A percentile compares a stretch with the other conserved stretches of the same genome.
Conservation (phyloP, 2,113 vertebrate genomes). For the Oplegnathus fasciatus region DNA sequence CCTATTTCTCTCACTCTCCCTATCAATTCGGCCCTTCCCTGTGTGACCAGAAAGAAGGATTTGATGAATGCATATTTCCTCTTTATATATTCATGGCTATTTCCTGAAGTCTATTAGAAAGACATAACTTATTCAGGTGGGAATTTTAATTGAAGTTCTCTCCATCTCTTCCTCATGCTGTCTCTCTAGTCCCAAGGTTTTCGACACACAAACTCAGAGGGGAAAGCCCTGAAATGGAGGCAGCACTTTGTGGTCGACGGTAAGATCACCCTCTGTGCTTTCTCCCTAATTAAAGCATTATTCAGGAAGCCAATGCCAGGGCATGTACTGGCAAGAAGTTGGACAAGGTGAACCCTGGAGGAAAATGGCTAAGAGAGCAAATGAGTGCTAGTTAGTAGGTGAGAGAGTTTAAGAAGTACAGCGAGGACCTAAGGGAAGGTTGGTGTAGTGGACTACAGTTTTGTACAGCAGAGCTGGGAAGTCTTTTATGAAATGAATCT, state of each 20-base stretch:
- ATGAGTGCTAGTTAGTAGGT: conserved; percentile 34
- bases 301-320: conserved; percentile 20
- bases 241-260: conserved; percentile 5
- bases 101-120: conserved; percentile 60
- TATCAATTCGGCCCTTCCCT: conserved; percentile 5
- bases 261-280: conserved; percentile 17
- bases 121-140: conserved; percentile 47
- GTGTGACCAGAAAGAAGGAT: conserved; percentile 52
- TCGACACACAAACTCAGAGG: neutral
- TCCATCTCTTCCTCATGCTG: neutral
- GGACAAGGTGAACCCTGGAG: conserved; percentile 42
- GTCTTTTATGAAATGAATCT: neutral
- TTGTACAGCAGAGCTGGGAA: neutral
- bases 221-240: conserved; percentile 31
- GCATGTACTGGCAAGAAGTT: conserved; percentile 19
- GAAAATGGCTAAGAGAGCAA: conserved; percentile 38
- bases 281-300: conserved; percentile 47
- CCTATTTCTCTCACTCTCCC: conserved; percentile 25
- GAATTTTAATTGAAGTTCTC: conserved; percentile 39
- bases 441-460: neutral
- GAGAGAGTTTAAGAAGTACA: conserved; percentile 27
- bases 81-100: conserved; percentile 69
- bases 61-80: conserved; percentile 55
- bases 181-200: neutral
- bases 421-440: neutral